Evolutionary conservation across 2,113 vertebrate genomes (phyloP), one percentile per base, ranked within the genome.

Genomic region (Hippocampus abdominalis): DNA sequence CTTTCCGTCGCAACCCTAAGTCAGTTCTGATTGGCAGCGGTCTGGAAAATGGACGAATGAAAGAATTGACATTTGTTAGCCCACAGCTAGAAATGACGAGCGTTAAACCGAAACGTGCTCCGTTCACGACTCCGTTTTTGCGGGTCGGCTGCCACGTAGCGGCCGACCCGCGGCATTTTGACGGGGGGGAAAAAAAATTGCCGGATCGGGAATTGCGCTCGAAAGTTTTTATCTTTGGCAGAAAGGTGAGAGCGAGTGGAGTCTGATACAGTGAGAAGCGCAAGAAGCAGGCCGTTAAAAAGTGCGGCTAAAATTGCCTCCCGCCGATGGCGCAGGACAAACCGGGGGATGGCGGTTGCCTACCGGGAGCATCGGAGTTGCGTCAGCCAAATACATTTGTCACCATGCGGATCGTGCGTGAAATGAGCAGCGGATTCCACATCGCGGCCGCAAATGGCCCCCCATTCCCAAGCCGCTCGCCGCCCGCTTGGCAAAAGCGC

Each of bases 381-480:
- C 88, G 78, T 91, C 88, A 90, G 88, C 88, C 82, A 82, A 89
- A 86, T 83, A 64, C 84, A 88, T 85, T 36, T 81, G 86, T 87
- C 81, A 80, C 80, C 75, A 90, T 82, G 86, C 81, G 81, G 77
- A 86, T 85, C 84, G 87, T 87, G 87, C 82, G 73, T 91, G 84
- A 89, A 89, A 89, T 83, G 83, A 89, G 87, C 87, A 83, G 79
- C 79, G 74, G 76, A 87, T 87, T 89, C 80, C 51, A 81, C 81
- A 27, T 71, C 66, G 78, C 81, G 27, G 69, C 78, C 69, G 75
- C 75, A 87, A 89, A 86, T 81, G 62, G 71, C 69, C 80, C 69
- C 80, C 77, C 78, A 79, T 85, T 85, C 83, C 78, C 56, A 70
- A 74, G 76, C 61, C 54, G 70, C 42, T 60, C 72, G 54, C 42